Evolutionary conservation across 2,888 invertebrate species (phyloP), one percentile per base, ranked within the genome.

Genomic region (Ormia ochracea): DNA sequence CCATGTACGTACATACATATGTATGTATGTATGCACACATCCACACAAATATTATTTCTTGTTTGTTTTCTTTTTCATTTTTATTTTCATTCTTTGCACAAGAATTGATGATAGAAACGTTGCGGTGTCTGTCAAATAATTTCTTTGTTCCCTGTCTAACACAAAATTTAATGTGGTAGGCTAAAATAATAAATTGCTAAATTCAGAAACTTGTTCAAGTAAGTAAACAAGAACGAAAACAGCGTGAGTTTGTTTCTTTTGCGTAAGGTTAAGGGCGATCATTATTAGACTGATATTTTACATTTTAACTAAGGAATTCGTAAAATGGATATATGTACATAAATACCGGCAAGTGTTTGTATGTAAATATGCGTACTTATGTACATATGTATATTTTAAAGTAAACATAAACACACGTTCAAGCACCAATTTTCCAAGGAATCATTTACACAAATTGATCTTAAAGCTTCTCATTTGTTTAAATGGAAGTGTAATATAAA

Each of bases 161-260:
- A 85, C 81, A 70, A 86, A 87, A 88, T 83, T 81, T 84, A 88
- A 87, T 88, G 88, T 85, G 87, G 86, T 87, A 87, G 87, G 88
- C 86, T 84, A 84, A 84, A 83, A 81, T 52, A 73, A 43, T 59
- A 38, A 26, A 36, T 28, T 45, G 17, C 12, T 19, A 26, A 23
- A 56, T 56, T n/a, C 12, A 19, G 2, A 31, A 19, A 33, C 54
- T 33, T 33, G 19, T 28, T 36, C 9, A 9, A 7, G 12, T 48
- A 33, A 48, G 33, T 68, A 19, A 9, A 56, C 3, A 68, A 9
- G 10, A 31, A 26, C 7, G 17, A 4, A n/a, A 12, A 23, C n/a
- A 48, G 10, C 3, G 12, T 10, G 36, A 9, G 23, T 50, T 5
- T 17, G 10, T 36, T 23, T 61, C 3, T 26, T 76, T 76, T 76